Evolutionary conservation across 2,113 vertebrate species (phyloP), one percentile per base, ranked within the genome.

Genomic region (Hypomesus transpacificus): DNA sequence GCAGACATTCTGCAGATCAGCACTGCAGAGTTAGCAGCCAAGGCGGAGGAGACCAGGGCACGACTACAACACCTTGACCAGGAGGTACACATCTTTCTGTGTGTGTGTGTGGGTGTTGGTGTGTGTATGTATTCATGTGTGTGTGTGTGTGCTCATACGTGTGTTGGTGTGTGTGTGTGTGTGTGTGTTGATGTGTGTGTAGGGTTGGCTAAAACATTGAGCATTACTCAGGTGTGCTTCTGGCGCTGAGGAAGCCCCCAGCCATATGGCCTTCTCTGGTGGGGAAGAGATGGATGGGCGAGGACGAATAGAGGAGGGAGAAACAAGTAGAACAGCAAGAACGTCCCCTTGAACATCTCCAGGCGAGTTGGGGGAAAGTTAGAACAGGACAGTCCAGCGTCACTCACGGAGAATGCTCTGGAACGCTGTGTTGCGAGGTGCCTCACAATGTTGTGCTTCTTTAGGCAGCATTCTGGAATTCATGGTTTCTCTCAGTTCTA

Each of bases 21-120:
- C 81, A 85, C 84, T 3, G 87, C 85, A 67, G 89, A 93, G 64
- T 75, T 92, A 56, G 87, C 87, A n/a, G 89, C 79, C 3, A 89
- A 91, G 86, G 82, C 90, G 3, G 92, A 93, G 68, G 92, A 91
- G 66, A 91, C 90, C 66, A 87, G 87, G 68, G 88, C 85, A 75
- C 89, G 92, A 63, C 84, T 92, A 67, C 76, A 14, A 61, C 87
- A 91, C 76, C 89, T 93, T 11, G 84, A 90, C 84, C 90, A 88
- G 77, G 89, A 93, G 92, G 92, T 87, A 82, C 14, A 57, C 3
- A 14, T 22, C 16, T 66, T 16, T 58, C 2, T 34, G n/a, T 56
- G 66, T 31, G 11, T 34, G 51, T 31, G 52, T 26, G 50, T 31
- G 68, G 59, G 68, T 60, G 67, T 58, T 54, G 39, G 20, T 14